Evolutionary conservation across 1,140 invertebrate genomes (phyloP).

Genomic region (Plectrocnemia conspersa): DNA sequence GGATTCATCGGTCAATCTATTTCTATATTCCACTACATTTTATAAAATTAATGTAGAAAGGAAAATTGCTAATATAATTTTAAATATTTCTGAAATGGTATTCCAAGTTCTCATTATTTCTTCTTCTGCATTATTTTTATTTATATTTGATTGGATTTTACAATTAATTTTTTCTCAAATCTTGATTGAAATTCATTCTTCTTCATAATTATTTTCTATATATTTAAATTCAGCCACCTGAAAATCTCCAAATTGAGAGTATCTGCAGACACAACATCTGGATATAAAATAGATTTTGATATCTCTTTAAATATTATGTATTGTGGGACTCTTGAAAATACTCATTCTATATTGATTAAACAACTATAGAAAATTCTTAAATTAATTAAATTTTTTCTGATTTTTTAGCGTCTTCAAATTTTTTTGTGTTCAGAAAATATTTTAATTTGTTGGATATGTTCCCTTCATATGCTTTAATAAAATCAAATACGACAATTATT

Average conservation of each 20-base stretch:
- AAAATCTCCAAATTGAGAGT: no score
- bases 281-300: neutral
- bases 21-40: no score
- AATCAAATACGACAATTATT: no score
- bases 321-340: neutral
- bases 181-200: neutral
- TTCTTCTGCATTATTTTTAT: neutral
- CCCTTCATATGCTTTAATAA: no score
- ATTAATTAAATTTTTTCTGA: neutral
- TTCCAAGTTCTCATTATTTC: no score
- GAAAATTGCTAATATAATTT: neutral
- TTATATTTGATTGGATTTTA: neutral
- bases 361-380: neutral
- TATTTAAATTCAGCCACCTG: no score
- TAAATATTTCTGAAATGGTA: neutral
- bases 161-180: neutral
- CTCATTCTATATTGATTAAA: neutral
- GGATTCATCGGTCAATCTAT: neutral
- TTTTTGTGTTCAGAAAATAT: neutral
- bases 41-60: neutral
- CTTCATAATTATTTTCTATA: no score
- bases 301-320: neutral
- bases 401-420: neutral
- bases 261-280: no score
- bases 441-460: no score